A percentile compares a stretch with the other conserved stretches of the same genome.
Conservation (phyloP, 2,797 vertebrate genomes). For the Eupleurogrammus muticus region DNA sequence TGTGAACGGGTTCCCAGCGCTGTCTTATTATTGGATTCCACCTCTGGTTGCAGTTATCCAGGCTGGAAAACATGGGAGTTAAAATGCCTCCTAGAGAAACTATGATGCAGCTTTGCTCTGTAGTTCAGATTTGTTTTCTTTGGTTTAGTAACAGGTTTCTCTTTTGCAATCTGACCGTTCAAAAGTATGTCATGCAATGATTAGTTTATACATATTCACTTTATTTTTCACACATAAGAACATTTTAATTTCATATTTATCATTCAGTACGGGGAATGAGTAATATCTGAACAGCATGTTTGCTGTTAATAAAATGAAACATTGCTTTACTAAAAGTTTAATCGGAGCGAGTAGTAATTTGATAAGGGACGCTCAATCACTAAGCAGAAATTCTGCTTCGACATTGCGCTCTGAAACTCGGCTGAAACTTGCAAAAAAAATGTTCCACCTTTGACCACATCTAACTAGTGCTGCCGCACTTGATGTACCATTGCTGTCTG, state of each 20-base stretch:
- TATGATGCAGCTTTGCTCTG: conserved; percentile 1
- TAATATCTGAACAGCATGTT: background rate
- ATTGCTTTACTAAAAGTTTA: background rate
- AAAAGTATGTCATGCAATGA: background rate
- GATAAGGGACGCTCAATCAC: background rate
- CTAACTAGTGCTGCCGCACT: background rate
- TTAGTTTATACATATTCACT: background rate
- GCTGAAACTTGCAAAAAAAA: background rate
- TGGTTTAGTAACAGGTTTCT: background rate
- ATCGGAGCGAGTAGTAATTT: background rate
- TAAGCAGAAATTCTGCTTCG: background rate
- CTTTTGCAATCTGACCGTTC: background rate
- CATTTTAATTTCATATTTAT: background rate
- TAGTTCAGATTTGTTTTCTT: background rate
- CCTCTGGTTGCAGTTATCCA: conserved; percentile 25
- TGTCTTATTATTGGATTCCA: conserved; percentile 11
- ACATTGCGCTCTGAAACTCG: too few species aligned
- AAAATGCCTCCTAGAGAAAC: conserved; percentile 60
- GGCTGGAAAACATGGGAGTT: conserved; percentile 10
- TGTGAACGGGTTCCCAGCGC: conserved; percentile 11
- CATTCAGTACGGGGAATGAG: background rate
- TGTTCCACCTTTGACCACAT: background rate
- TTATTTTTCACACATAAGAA: background rate
- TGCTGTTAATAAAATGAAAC: background rate
- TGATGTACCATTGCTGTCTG: background rate